Conservation (phyloP, 2,797 vertebrate species). For the Fistularia tabacaria region DNA sequence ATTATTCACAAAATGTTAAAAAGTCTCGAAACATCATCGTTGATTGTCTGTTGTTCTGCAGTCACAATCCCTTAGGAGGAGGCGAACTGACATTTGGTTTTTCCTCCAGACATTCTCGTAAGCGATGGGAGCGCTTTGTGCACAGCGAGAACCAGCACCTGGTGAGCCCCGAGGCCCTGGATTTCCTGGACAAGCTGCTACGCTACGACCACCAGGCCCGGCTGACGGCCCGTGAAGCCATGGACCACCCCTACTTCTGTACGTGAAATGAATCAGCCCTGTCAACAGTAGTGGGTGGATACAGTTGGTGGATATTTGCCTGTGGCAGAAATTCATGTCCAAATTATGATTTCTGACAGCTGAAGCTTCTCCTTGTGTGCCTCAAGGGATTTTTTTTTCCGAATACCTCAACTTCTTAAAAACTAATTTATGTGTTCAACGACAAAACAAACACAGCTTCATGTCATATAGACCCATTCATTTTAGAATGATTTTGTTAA, state of each 20-base stretch:
- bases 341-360: too few species aligned
- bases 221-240: constrained; percentile 93
- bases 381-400: too few species aligned
- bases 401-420: too few species aligned
- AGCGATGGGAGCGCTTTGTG: constrained; percentile 96
- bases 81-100: background rate
- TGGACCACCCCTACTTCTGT: constrained; percentile 85
- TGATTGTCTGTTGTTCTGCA: background rate
- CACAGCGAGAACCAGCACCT: constrained; percentile 97
- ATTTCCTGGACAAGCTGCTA: constrained; percentile 81
- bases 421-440: too few species aligned
- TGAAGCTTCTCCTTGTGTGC: too few species aligned
- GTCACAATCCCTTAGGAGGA: too few species aligned
- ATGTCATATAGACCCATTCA: too few species aligned
- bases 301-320: too few species aligned
- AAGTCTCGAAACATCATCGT: background rate
- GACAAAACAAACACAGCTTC: too few species aligned
- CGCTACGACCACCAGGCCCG: constrained; percentile 95
- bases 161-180: constrained; percentile 94
- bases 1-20: too few species aligned
- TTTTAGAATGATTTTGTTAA: too few species aligned
- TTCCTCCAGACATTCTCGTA: constrained; percentile 86
- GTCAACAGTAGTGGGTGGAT: background rate
- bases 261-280: constrained; percentile 3
- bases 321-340: too few species aligned